Evolutionary conservation across 2,113 vertebrate species (phyloP), one percentile per base, ranked within the genome.

Genomic region (Gavialis gangeticus): DNA sequence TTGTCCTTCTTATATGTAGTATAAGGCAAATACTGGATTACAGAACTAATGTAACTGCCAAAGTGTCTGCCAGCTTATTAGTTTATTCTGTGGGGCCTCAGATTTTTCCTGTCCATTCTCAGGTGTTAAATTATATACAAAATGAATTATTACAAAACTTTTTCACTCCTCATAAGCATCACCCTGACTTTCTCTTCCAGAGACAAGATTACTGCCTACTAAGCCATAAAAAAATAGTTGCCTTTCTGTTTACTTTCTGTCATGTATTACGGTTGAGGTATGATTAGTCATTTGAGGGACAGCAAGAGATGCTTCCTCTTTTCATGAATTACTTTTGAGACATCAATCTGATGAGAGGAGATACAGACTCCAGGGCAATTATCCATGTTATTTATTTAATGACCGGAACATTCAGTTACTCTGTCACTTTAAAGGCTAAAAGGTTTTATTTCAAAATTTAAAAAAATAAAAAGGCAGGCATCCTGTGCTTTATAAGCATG

Each of bases 341-440:
- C 75, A 60, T 89, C 77, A 89, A 24, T 84, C 75, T 89, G 80
- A 78, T 78, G 73, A 46, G 63, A 58, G 83, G 56, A 56, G 63
- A 71, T 63, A 62, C 57, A 89, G 55, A 83, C 71, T 83, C 63
- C 66, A 83, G 73, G 62, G 80, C 30, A 82, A 56, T 66, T 79
- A 77, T 82, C 87, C 75, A 82, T 79, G 57, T 57, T 82, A 62
- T 89, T 78, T 77, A 76, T 89, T 83, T 83, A 82, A 89, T 89
- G 75, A 82, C 62, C n/a, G 27, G 62, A 77, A 75, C 87, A 83
- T 84, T 83, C 76, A 78, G 73, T 89, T 89, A 75, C 77, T 66
- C 63, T 82, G 34, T 83, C 77, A 28, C 55, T 73, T 75, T 56
- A 89, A 30, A 55, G 58, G 87, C 27, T 78, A 89, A 69, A 82